Percentiles rank a stretch among this genome's conserved stretches.
Conservation (phyloP, 2,888 invertebrate species). For the Quadriops clusia region DNA sequence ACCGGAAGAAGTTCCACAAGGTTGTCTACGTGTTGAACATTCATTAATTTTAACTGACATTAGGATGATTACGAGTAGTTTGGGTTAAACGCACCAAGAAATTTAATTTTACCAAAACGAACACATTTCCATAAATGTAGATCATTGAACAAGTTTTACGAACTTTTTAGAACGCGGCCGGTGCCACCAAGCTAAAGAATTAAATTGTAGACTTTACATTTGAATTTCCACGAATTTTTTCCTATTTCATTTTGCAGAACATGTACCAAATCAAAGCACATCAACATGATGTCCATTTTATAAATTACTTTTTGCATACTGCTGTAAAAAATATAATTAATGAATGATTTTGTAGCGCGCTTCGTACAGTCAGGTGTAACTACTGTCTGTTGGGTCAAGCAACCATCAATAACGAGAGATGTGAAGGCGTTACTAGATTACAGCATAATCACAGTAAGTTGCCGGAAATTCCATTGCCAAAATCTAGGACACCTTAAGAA, state of each 20-base stretch:
- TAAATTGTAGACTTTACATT: not conserved
- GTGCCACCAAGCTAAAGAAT: not conserved
- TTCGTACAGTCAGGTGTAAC: conserved; percentile 16
- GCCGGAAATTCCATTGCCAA: conserved; percentile 6
- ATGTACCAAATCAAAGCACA: no score
- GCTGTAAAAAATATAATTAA: conserved; percentile 16
- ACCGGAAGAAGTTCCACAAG: no score
- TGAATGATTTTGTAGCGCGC: conserved; percentile 15
- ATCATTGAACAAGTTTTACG: conserved; percentile 1
- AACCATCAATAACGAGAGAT: conserved; percentile 15
- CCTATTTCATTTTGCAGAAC: no score
- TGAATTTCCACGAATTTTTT: not conserved
- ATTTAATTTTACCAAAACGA: no score
- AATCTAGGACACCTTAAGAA: not conserved
- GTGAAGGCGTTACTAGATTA: conserved; percentile 9
- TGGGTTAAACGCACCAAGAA: no score
- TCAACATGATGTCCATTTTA: conserved; percentile 15
- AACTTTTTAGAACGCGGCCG: not conserved
- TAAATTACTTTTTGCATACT: conserved; percentile 17
- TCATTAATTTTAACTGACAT: no score
- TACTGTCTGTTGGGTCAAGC: conserved; percentile 15
- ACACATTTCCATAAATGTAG: not conserved
- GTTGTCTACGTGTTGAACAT: no score
- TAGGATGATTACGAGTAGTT: no score
- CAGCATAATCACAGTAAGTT: conserved; percentile 3